Percentiles rank a stretch among this genome's conserved stretches.
Evolutionary conservation across 2,797 vertebrate species (phyloP).

Genomic region (Amphiprion clarkii): DNA sequence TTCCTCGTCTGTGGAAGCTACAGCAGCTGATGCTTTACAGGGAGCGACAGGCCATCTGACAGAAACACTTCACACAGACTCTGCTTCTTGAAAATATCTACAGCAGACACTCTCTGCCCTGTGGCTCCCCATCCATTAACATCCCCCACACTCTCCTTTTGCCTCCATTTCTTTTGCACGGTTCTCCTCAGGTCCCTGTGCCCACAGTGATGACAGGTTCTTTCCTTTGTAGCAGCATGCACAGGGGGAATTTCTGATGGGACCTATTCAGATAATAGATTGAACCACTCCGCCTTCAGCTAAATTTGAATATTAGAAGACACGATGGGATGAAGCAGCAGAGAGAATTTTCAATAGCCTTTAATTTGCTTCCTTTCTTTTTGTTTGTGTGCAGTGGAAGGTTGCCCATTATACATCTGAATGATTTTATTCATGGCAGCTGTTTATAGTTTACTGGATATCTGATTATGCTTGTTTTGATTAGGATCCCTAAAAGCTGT

Average conservation of each 20-base stretch:
- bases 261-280: constrained; percentile 35
- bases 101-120: constrained; percentile 35
- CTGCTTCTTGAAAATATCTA: constrained; percentile 31
- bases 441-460: constrained; percentile 28
- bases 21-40: constrained; percentile 46
- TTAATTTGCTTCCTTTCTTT: constrained; percentile 26
- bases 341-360: constrained; percentile 4
- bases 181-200: neutral
- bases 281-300: constrained; percentile 5
- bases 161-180: constrained; percentile 24
- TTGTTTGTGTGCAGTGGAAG: constrained; percentile 53
- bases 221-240: constrained; percentile 7
- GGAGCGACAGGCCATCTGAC: constrained; percentile 41
- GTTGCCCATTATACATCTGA: constrained; percentile 38
- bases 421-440: constrained; percentile 39
- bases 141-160: constrained; percentile 17
- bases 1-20: constrained; percentile 14
- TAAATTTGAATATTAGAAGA: constrained; percentile 5
- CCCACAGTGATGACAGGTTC: constrained; percentile 26
- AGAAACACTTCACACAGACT: constrained; percentile 4
- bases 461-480: constrained; percentile 52
- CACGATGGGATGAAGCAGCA: constrained; percentile 16
- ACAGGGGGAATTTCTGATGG: constrained; percentile 5
- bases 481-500: constrained; percentile 40
- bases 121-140: constrained; percentile 46